Conservation (phyloP, 2,113 vertebrate species). For the Pardalotus punctatus region DNA sequence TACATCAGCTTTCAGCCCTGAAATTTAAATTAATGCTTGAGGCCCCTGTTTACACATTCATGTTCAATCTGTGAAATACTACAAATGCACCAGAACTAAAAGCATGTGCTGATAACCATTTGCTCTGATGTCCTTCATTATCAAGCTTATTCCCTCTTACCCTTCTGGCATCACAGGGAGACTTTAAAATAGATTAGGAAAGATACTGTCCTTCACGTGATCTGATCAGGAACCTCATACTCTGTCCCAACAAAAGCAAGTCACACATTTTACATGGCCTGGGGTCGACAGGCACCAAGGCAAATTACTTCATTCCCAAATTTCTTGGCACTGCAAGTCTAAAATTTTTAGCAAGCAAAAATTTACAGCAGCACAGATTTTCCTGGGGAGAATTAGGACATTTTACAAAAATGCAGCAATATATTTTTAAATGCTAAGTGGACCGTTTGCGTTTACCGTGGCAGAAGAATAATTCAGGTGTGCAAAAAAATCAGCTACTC, state of each 20-base stretch:
- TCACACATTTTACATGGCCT: background rate
- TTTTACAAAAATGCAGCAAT: background rate
- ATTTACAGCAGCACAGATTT: background rate
- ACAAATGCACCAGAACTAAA: background rate
- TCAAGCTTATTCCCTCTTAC: background rate
- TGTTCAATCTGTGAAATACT: background rate
- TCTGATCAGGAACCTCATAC: background rate
- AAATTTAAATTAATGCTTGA: background rate
- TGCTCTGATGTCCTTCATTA: background rate
- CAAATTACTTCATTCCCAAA: background rate
- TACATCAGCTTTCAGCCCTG: background rate
- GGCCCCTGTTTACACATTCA: background rate
- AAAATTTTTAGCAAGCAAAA: background rate
- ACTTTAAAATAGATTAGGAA: background rate
- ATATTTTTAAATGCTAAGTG: background rate
- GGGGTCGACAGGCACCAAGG: background rate
- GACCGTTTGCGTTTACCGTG: background rate
- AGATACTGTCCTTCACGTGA: accelerated
- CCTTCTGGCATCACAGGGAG: background rate
- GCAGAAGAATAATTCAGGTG: background rate
- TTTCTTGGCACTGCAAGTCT: background rate
- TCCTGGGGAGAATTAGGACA: background rate
- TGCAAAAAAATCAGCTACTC: background rate
- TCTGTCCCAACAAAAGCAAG: background rate
- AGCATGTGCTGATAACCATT: background rate